phyloP scores from a whole-genome alignment of 2,797 vertebrate genomes.

The Onychomys leucogaster region DNA sequence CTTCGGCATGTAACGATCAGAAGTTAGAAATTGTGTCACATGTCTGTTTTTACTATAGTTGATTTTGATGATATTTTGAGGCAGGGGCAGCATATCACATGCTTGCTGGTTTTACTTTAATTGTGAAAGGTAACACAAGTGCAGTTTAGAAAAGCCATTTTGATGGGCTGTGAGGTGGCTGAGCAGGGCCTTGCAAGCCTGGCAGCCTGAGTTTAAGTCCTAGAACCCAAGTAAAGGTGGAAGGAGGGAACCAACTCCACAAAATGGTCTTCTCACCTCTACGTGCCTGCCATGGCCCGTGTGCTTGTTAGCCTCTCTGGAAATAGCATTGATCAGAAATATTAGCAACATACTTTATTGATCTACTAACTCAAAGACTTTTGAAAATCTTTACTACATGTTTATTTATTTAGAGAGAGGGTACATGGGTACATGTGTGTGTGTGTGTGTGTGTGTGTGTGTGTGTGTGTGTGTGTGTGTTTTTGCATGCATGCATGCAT shows the following conservation, averaged over 20 bases:
- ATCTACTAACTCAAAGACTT: neutral
- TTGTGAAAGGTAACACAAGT: neutral
- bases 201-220: neutral
- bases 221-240: neutral
- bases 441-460: neutral
- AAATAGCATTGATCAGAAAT: slow-evolving; percentile 16
- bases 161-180: neutral
- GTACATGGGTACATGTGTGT: too few species aligned
- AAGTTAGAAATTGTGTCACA: slow-evolving; percentile 39
- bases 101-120: neutral
- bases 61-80: slow-evolving; percentile 60
- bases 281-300: neutral
- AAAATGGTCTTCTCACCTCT: neutral
- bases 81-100: slow-evolving; percentile 29
- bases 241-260: neutral
- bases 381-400: neutral
- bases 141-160: neutral
- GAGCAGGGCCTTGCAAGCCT: neutral
- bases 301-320: neutral
- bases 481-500: neutral
- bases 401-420: too few species aligned
- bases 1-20: slow-evolving; percentile 44
- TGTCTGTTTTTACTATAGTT: slow-evolving; percentile 56
- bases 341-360: slow-evolving; percentile 3
- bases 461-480: neutral